These are phyloP conservation scores for Zosterops japonicus DNA, from an alignment of 2,113 vertebrate genomes.

Conservation along the genomic window DNA sequence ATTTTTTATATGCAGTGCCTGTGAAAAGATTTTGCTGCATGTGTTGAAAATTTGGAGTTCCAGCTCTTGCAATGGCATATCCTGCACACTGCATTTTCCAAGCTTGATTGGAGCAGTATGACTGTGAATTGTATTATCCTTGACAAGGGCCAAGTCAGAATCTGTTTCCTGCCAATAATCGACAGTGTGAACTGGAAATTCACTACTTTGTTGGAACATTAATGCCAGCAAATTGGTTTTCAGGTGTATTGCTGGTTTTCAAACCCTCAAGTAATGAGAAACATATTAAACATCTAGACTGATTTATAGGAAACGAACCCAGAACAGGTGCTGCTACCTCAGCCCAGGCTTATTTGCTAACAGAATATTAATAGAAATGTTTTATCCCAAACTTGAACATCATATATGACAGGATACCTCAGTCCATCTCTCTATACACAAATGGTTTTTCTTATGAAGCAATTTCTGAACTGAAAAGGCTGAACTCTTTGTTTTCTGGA, in stretches of 20 bases:
- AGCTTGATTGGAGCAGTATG: background rate
- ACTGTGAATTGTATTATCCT: conserved; percentile 27
- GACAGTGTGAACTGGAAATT: conserved; percentile 15
- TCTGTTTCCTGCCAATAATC: conserved; percentile 32
- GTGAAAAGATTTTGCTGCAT: background rate
- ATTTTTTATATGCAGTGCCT: background rate
- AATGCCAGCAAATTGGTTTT: conserved; percentile 48
- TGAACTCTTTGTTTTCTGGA: conserved; percentile 54
- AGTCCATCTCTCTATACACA: background rate
- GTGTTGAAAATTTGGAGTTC: background rate
- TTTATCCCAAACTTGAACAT: background rate
- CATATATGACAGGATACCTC: background rate
- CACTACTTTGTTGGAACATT: conserved; percentile 10
- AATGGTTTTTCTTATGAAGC: conserved; percentile 66
- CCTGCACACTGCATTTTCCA: background rate
- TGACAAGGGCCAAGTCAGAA: conserved; percentile 35
- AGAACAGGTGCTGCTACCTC: conserved; percentile 33
- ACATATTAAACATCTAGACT: conserved; percentile 36
- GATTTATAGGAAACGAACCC: conserved; percentile 5
- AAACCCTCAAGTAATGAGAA: background rate
- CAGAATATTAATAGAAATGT: background rate
- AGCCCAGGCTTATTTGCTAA: background rate
- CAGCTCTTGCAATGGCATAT: background rate
- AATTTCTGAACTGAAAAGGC: conserved; percentile 64
- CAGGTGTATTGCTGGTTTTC: conserved; percentile 14